These are phyloP conservation scores for Dendrolimus punctatus DNA, from an alignment of 1,140 invertebrate species.

Conservation along the genomic window DNA sequence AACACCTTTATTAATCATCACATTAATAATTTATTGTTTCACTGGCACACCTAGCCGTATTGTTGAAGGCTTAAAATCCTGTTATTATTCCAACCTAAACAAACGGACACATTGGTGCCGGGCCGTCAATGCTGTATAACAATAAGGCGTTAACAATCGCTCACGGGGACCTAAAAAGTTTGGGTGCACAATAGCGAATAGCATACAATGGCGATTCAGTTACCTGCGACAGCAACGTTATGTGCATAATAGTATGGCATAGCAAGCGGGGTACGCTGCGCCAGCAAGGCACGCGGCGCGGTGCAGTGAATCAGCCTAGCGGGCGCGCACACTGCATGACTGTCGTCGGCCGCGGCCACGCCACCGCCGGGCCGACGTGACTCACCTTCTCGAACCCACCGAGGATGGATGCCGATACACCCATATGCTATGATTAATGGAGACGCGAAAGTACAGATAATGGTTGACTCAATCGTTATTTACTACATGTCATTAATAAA, in stretches of 20 bases:
- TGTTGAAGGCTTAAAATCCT: constrained; percentile 11
- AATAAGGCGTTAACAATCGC: constrained; percentile 63
- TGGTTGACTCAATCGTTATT: constrained; percentile 26
- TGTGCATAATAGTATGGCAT: constrained; percentile 60
- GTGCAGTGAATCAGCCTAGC: constrained; percentile 23
- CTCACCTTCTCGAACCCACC: constrained; percentile 8
- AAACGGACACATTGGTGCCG: constrained; percentile 41
- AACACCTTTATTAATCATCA: too few species aligned
- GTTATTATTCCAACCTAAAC: constrained; percentile 56
- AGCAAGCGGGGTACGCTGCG: constrained; percentile 9
- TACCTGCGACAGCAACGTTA: constrained; percentile 63
- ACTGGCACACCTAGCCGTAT: too few species aligned
- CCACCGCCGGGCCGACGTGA: constrained; percentile 8
- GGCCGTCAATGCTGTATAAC: constrained; percentile 34
- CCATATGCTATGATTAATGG: constrained; percentile 37
- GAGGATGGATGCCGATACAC: constrained; percentile 32
- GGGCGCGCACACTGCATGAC: constrained; percentile 24
- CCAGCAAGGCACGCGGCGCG: constrained; percentile 15
- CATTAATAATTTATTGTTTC: too few species aligned
- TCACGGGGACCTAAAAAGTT: constrained; percentile 59
- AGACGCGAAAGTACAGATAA: constrained; percentile 27
- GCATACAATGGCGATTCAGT: constrained; percentile 67
- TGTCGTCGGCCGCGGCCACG: constrained; percentile 9
- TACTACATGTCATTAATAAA: constrained; percentile 24
- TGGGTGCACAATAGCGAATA: constrained; percentile 60